Evolutionary conservation across 2,888 invertebrate species (phyloP), one percentile per base, ranked within the genome.

Genomic region (Neria commutata): DNA sequence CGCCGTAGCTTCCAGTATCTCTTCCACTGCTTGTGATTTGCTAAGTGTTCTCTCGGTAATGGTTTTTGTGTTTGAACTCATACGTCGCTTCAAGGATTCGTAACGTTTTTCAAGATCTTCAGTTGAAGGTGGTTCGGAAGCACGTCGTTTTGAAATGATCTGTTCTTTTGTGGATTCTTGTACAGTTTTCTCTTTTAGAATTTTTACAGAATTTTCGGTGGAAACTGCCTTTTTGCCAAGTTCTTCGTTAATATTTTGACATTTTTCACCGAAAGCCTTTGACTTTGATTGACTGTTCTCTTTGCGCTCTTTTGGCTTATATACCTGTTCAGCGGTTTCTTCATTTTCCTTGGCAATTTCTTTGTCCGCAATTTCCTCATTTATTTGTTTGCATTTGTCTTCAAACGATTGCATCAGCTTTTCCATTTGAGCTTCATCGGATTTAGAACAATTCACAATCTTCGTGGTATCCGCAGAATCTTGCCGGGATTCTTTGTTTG

Each of bases 91-190:
- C 0, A 77, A 52, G n/a, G 65, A 71, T 16, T 75, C 70, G 46
- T 71, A 77, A 10, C 79, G 71, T 29, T 71, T 69, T 29, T 77
- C 77, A 10, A 79, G 55, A 62, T 78, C 75, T 58, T 76, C 75
- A 33, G 70, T 76, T 2, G 77, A 72, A 6, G 78, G 77, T 0
- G 76, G 76, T 1, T 75, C 76, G 0, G 71, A 71, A 11, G 72
- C 68, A 1, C 74, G 65, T 14, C 75, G 56, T 17, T 37, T 37
- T n/a, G 37, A 37, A 6, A 37, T 8, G 16, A 4, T n/a, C 11
- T n/a, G 11, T 42, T 42, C 42, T 42, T 42, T 21, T 6, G 17
- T 21, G 17, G n/a, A 37, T 37, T 42, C 21, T 19, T 17, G 17
- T 21, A 21, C 42, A 17, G 21, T 6, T 3, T 19, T 42, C 21